phyloP scores from a whole-genome alignment of 2,797 vertebrate genomes.

The Liparis tanakae region DNA sequence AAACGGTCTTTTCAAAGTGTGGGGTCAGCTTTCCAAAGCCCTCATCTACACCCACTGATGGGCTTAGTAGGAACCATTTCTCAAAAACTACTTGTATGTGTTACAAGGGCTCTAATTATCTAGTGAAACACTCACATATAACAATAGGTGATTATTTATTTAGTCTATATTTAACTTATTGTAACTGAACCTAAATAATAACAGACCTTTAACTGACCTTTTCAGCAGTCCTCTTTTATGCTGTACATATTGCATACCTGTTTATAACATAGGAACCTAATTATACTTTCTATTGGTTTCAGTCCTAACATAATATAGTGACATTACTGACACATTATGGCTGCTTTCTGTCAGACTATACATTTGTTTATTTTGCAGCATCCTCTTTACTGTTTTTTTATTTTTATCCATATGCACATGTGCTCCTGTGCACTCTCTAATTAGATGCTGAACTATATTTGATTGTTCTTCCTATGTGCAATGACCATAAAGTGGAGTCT shows the following conservation, averaged over 20 bases:
- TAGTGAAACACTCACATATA: constrained; percentile 5
- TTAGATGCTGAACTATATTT: constrained; percentile 10
- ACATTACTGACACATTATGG: not conserved
- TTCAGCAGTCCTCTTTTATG: not conserved
- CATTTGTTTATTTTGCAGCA: not conserved
- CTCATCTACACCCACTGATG: not conserved
- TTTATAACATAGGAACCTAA: not conserved
- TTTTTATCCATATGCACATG: not conserved
- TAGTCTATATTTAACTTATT: not conserved
- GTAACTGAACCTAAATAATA: not conserved
- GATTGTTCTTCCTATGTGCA: not conserved
- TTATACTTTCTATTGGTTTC: not conserved
- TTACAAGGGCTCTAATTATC: not conserved
- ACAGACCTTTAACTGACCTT: no score
- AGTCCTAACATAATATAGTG: not conserved
- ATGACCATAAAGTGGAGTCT: constrained; percentile 7
- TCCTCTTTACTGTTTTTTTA: not conserved
- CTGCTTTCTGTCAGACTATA: not conserved
- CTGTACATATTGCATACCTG: not conserved
- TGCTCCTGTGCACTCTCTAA: not conserved
- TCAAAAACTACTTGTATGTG: not conserved
- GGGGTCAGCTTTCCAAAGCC: constrained; percentile 31
- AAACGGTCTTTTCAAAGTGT: constrained; percentile 26
- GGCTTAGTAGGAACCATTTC: not conserved
- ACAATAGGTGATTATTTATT: not conserved